Base-by-base conservation (phyloP, 2,113 vertebrate species). In the Xenopus borealis region DNA sequence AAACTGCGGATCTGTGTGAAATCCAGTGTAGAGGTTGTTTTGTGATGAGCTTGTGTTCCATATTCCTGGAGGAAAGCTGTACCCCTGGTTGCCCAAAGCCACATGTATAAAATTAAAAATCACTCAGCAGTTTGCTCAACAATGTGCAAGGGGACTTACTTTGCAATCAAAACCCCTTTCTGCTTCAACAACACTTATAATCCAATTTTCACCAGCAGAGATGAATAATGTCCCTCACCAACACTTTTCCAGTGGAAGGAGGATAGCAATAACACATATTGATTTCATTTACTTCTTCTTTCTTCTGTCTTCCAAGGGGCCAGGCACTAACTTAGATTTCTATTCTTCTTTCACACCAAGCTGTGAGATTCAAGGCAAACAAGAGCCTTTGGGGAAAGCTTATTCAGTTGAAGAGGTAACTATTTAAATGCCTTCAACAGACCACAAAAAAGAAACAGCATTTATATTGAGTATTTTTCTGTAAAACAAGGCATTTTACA, bases 151-250 rank as follows among this genome's bases (percentile, higher is more conserved):
- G 70, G 53, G 76, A 77, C 61, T 5, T 13, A 44, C 44, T 79
- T 82, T 80, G 67, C 75, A 81, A 84, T 82, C 82, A 62, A 20
- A 40, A 81, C 72, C 73, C 58, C 71, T 85, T 79, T 81, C 78
- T 78, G 80, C 81, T 81, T 82, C 78, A 64, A 63, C 78, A 75
- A 8, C 72, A 70, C 72, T 85, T 82, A 78, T 44, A 81, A 82
- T 81, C 72, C 82, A 74, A 57, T 82, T 85, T 82, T 78, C 80
- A 61, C 58, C 81, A 78, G 77, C 65, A 19, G 78, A 80, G 79
- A 76, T 82, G 81, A 83, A 80, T 81, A 79, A 74, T 67, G 77
- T 78, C 71, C 83, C 81, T 78, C 72, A 76, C 79, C 83, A 67
- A 14, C 75, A 50, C 7, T 4, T 77, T 81, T 66, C 19, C 64